Evolutionary conservation across 2,113 vertebrate species (phyloP), one percentile per base, ranked within the genome.

Genomic region (Neogobius melanostomus): DNA sequence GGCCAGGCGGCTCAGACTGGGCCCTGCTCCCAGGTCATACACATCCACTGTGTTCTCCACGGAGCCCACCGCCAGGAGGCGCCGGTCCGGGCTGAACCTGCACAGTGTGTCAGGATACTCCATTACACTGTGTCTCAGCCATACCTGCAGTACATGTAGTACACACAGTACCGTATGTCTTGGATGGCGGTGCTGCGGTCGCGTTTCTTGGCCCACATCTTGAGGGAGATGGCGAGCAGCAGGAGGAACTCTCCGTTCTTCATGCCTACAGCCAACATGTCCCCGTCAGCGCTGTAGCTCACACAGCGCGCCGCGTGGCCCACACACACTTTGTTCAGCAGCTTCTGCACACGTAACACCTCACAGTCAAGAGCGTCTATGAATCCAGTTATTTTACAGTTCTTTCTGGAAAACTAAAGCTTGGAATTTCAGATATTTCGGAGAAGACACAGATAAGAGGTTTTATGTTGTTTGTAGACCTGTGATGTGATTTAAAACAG

Each of bases 231-330:
- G 60, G 97, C 93, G 50, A 98, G 90, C 74, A 99, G 90, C 76
- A 98, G 61, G 50, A 98, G 92, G 61, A 99, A 98, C 82, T 99
- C 97, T 0, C 97, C 97, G 0, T 98, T 98, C 93, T 95, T 95
- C 97, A 98, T 96, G 73, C 97, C 97, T 9, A 98, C 96, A 0
- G 95, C 94, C 17, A 98, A 93, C 96, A 98, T 97, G 69, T 99
- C 97, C 0, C 97, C 97, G 0, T 97, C 96, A 0, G 95, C 93
- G 68, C 97, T 98, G 78, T 96, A 99, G 0, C 80, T 93, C 90
- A 81, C 86, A 14, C 86, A 85, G 6, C 71, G 75, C 0, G 96
- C 96, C 0, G 95, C 91, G 0, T 96, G 94, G 71, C 97, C 96
- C 17, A 99, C 88, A 69, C 85, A 96, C 78, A 99, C 97, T 88